Conservation (phyloP, 1,140 invertebrate species). For the Yoshiicerus persimilis region DNA sequence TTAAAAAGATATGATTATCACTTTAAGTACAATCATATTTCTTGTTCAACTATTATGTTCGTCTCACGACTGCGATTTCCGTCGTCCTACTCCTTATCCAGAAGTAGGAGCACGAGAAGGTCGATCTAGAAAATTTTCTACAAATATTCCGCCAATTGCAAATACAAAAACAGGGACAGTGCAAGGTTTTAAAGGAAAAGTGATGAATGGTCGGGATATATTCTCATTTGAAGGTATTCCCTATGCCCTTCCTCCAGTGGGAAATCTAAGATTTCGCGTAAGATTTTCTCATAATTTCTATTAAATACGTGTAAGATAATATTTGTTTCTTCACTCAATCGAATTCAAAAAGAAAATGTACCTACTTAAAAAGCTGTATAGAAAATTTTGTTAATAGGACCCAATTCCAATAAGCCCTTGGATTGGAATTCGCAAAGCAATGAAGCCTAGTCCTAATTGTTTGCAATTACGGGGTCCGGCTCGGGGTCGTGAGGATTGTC, state of each 20-base stretch:
- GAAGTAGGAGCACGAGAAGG: background rate
- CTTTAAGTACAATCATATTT: no score
- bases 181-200: background rate
- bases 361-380: no score
- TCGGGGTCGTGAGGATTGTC: background rate
- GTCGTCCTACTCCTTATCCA: background rate
- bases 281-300: background rate
- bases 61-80: no score
- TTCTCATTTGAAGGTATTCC: background rate
- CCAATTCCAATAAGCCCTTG: background rate
- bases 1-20: no score
- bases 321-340: no score
- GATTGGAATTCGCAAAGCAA: background rate
- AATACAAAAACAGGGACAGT: background rate
- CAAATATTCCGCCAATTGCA: background rate
- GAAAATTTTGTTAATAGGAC: no score
- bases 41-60: no score
- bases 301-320: no score
- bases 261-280: background rate
- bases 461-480: background rate
- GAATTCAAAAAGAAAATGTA: background rate
- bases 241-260: background rate
- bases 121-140: background rate
- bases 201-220: background rate
- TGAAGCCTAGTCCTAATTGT: background rate